phyloP scores from a whole-genome alignment of 2,113 vertebrate species.

The Eubucco bourcierii region DNA sequence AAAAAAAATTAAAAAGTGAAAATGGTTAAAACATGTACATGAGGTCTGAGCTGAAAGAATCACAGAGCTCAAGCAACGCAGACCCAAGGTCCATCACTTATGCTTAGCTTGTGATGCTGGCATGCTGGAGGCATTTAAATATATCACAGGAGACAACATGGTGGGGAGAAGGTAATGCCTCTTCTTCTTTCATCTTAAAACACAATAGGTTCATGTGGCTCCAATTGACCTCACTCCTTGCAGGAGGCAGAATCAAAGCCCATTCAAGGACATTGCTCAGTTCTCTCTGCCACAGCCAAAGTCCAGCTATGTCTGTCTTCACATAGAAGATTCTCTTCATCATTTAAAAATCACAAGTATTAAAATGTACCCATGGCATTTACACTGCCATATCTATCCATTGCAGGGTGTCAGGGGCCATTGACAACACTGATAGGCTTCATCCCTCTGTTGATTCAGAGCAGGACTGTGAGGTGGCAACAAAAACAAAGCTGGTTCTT shows the following conservation, averaged over 20 bases:
- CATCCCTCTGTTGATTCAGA: not conserved
- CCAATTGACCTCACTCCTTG: not conserved
- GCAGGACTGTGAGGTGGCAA: not conserved
- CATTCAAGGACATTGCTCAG: rapidly evolving
- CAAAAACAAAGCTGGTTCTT: not conserved
- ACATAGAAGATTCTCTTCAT: rapidly evolving
- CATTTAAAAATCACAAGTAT: not conserved
- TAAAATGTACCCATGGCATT: not conserved
- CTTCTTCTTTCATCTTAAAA: not conserved
- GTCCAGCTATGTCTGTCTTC: not conserved
- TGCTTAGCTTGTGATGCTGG: not conserved
- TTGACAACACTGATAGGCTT: not conserved
- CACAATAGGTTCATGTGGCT: not conserved
- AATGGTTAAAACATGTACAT: slow-evolving; percentile 18
- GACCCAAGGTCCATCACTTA: not conserved
- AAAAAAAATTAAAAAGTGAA: not conserved
- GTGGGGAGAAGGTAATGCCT: not conserved
- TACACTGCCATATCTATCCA: rapidly evolving
- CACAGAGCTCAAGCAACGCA: not conserved
- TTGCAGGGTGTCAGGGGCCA: not conserved
- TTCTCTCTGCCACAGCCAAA: not conserved
- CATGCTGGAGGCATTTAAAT: not conserved
- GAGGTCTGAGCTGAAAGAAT: not conserved
- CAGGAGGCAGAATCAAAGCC: not conserved
- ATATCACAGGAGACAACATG: not conserved